Percentiles rank a stretch among this genome's conserved stretches.
These are phyloP conservation scores for Sarcophilus harrisii DNA, from an alignment of 2,797 vertebrate genomes.

Conservation along the genomic window DNA sequence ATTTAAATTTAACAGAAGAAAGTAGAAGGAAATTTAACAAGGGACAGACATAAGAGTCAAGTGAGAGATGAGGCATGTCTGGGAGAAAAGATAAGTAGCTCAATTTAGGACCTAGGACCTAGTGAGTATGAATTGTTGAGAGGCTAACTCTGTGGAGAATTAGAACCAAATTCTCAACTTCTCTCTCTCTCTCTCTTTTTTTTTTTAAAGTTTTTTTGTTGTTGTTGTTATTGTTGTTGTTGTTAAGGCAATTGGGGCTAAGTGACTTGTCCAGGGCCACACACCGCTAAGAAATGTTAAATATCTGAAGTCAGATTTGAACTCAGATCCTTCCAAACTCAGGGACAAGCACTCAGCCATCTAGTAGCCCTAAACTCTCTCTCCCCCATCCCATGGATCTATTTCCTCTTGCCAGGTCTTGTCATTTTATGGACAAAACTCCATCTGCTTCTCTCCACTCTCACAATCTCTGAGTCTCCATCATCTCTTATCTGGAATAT, in stretches of 20 bases:
- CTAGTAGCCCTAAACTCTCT: neutral
- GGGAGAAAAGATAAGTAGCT: neutral
- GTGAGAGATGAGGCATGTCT: neutral
- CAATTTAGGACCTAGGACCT: neutral
- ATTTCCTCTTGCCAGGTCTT: too few relatives aligned
- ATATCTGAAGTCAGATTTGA: too few relatives aligned
- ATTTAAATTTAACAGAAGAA: neutral
- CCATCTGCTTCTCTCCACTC: neutral
- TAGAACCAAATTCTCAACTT: neutral
- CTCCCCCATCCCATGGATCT: neutral
- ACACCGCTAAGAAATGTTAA: too few relatives aligned
- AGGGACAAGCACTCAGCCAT: too few relatives aligned
- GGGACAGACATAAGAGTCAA: neutral
- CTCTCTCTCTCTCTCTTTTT: too few relatives aligned
- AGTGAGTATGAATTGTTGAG: neutral
- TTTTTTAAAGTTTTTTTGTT: too few relatives aligned
- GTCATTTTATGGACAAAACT: neutral
- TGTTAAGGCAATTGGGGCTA: too few relatives aligned
- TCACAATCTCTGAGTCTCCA: neutral
- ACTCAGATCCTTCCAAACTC: too few relatives aligned
- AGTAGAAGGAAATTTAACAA: neutral
- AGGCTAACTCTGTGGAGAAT: neutral
- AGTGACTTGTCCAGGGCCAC: too few relatives aligned
- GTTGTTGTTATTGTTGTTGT: too few relatives aligned
- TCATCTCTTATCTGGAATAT: neutral